Evolutionary conservation across 2,888 invertebrate species (phyloP), one percentile per base, ranked within the genome.

Genomic region (Drosophila subquinaria): DNA sequence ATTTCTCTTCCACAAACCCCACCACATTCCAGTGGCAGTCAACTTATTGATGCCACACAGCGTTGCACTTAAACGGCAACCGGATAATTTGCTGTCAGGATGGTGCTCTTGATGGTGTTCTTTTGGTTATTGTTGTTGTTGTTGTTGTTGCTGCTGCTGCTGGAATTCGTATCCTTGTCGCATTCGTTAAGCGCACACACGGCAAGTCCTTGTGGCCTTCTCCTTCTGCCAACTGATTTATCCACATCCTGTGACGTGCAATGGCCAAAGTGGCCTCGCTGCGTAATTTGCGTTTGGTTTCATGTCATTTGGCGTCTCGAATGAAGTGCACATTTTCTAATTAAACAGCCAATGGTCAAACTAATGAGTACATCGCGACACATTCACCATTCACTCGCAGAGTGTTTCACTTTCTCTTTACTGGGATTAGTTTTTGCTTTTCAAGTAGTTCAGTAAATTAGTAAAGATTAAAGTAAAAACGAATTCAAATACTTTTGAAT

Each of bases 1-100:
- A 5, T 33, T 10, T 3, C 20, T 10, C 45, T 9, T 0, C 1
- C 10, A 3, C 43, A 17, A 30, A 13, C 1, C 11, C 2, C 6
- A 10, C 10, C 10, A 10, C 1, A 20, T 2, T n/a, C 8, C 10
- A 9, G 48, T 38, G 47, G 27, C 48, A 13, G 36, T 30, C 38
- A 48, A 48, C 48, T 38, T 48, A 59, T 59, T 51, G 65, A 43
- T 65, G 57, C 50, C 56, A 62, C 56, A 57, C 20, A 47, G 35
- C 51, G 66, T 45, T 55, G 71, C 68, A 51, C 36, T 73, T 35
- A 60, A 73, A 69, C 50, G 73, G 66, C 55, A 76, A 76, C 81
- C 76, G 84, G 81, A 83, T 83, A 81, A 81, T 83, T 83, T 83
- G 76, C 64, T 61, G 65, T 55, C 76, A 56, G 35, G 45, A 47